Evolutionary conservation across 2,888 invertebrate species (phyloP), one percentile per base, ranked within the genome.

Genomic region (Trachelus tabidus): DNA sequence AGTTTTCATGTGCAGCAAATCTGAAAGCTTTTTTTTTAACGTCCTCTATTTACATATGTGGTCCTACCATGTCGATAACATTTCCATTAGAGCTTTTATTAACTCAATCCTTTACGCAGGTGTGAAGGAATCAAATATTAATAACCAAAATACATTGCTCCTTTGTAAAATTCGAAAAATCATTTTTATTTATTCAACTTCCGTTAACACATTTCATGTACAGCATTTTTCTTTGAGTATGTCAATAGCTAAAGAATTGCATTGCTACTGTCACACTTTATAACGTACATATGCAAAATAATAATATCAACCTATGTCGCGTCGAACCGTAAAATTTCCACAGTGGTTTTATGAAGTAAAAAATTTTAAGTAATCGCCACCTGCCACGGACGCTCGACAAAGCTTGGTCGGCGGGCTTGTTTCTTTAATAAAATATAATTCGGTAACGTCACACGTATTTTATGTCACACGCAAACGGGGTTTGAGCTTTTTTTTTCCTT

Each of bases 351-450:
- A 9, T 0, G 56, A 15, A 1, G 6, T 9, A 56, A 23, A 56
- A 56, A 56, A 56, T 56, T 56, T 56, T 23, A 56, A 56, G 56
- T 56, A 56, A 56, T 56, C 23, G 23, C 56, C 56, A 23, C 23
- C 56, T 56, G 56, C 23, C 15, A 23, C 9, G 56, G 23, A 23
- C 56, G 6, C 9, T 56, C 9, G 23, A 56, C 56, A 56, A 56
- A 56, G 23, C 9, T 56, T 23, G 2, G 23, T 35, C 12, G 11
- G 30, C 1, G 12, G 12, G 30, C 37, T 74, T 71, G 71, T 35
- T 56, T 73, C 77, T 68, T 77, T 77, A 68, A 74, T 73, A 73
- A 77, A 77, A 77, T 77, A 73, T 77, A 35, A 74, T 77, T 74
- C 74, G 31, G 23, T 34, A 34, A n/a, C 30, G 74, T 74, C 74